Evolutionary conservation across 2,888 invertebrate genomes (phyloP), one percentile per base, ranked within the genome.

Genomic region (Yponomeuta evonymella): DNA sequence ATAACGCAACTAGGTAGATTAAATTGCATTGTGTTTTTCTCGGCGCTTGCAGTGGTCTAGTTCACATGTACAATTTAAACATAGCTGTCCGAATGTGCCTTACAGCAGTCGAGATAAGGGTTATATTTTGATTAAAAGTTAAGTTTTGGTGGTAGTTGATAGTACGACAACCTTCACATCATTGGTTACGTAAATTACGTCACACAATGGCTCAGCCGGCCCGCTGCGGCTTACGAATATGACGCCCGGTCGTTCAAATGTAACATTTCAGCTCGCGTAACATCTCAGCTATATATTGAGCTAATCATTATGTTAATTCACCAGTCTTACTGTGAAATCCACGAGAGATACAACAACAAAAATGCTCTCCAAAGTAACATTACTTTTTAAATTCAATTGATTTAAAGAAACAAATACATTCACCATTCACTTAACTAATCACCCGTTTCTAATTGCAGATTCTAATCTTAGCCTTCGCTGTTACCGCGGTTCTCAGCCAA

Each of bases 241-340:
- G 86, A 85, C 83, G 87, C 86, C 85, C 81, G 84, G 73, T 84
- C 82, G 84, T 82, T 81, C 83, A 86, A 88, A 89, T 87, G 85
- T 88, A 88, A 86, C 89, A 88, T 85, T 88, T 89, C 88, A 71
- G 87, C 88, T 89, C 90, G 86, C 89, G 90, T 90, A 88, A 89
- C 91, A 87, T 90, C 90, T 90, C 88, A 85, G 80, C 87, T 92
- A 92, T 92, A 92, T 91, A 92, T 90, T 90, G 88, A 86, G 89
- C 86, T 89, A 86, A 89, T 87, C 83, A 84, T 85, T 87, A 87
- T 89, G 88, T 85, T 87, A 88, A 89, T 89, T 86, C 89, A 90
- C 83, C 91, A 92, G 90, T 92, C 87, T 84, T 83, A 87, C 86
- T 78, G 78, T 87, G 89, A 89, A 90, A 90, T 89, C 88, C 89